phyloP scores from a whole-genome alignment of 2,113 vertebrate species.

The Pygoscelis antarcticus region DNA sequence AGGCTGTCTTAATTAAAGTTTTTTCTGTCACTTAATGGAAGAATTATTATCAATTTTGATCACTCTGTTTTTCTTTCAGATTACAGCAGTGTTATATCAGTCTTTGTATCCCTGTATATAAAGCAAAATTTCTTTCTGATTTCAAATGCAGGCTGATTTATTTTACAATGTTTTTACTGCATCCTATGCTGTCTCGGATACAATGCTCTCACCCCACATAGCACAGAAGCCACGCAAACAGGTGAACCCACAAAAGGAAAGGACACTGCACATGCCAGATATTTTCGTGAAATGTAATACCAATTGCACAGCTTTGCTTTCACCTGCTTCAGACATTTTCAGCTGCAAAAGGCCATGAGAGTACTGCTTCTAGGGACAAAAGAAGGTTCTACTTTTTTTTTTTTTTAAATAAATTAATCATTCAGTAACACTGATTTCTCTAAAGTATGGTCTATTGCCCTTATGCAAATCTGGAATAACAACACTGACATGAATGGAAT shows the following conservation, averaged over 20 bases:
- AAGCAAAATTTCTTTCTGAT: slow-evolving; percentile 20
- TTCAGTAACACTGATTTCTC: neutral
- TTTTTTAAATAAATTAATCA: slow-evolving; percentile 21
- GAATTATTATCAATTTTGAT: slow-evolving; percentile 56
- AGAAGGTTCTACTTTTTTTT: neutral
- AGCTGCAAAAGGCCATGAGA: neutral
- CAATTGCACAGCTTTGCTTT: slow-evolving; percentile 16
- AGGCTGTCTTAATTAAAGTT: slow-evolving; percentile 54
- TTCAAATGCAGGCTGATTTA: slow-evolving; percentile 4
- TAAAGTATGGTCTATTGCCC: neutral
- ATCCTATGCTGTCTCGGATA: neutral
- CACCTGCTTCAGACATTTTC: neutral
- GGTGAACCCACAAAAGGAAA: slow-evolving; percentile 31
- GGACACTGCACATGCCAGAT: neutral
- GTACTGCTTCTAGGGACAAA: neutral
- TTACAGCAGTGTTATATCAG: neutral
- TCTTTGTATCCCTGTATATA: neutral
- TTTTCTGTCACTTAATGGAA: slow-evolving; percentile 53
- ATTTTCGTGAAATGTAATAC: neutral
- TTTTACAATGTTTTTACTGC: neutral
- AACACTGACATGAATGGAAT: neutral
- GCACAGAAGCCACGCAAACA: slow-evolving; percentile 19
- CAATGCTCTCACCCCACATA: neutral
- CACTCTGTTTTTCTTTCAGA: neutral
- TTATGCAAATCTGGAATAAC: neutral